Conservation (phyloP, 2,797 vertebrate genomes). For the Syndactyla subalaris region DNA sequence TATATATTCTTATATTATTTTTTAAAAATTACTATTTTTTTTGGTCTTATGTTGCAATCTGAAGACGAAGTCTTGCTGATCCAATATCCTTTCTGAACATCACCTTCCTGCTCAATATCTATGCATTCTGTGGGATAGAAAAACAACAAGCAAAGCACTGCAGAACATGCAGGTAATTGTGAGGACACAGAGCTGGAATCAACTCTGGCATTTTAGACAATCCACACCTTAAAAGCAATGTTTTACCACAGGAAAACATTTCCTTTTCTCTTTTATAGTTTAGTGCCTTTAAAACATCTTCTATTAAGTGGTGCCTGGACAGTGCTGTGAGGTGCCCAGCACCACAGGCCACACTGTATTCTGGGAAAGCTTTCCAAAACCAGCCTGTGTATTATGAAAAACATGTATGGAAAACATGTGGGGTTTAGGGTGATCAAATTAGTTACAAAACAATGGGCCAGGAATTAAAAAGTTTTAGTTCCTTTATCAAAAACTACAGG, state of each 20-base stretch:
- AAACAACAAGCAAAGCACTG: neutral
- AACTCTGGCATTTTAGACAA: neutral
- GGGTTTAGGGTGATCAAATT: neutral
- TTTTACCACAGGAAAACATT: neutral
- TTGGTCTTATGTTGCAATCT: neutral
- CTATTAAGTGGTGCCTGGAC: neutral
- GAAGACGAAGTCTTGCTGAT: neutral
- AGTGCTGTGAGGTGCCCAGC: neutral
- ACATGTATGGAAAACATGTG: neutral
- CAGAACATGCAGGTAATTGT: neutral
- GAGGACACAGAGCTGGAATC: neutral
- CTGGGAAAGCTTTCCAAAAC: neutral
- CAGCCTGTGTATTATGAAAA: neutral
- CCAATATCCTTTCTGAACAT: neutral
- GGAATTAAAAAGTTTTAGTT: neutral
- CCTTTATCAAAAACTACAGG: neutral
- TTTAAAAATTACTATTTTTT: neutral
- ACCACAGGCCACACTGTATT: neutral
- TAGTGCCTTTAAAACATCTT: neutral
- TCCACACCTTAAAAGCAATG: neutral
- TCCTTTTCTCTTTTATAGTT: neutral
- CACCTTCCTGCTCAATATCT: neutral
- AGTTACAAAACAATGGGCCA: neutral
- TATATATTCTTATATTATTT: neutral
- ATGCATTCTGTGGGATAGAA: neutral